phyloP scores from a whole-genome alignment of 1,140 invertebrate genomes.

The Hermatobates lingyangjiaoensis region DNA sequence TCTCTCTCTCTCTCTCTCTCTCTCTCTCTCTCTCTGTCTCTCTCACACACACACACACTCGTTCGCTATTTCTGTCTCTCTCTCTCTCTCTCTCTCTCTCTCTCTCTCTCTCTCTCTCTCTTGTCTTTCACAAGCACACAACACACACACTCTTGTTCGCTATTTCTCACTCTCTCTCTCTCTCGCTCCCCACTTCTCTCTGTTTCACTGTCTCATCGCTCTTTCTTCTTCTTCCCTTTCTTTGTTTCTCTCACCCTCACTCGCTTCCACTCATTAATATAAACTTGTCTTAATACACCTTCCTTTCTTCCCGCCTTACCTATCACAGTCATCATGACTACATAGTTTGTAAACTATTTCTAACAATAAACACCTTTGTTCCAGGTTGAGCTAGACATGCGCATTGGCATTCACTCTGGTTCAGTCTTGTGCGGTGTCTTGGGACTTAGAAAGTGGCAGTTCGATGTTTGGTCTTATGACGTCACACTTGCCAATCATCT shows the following conservation, averaged over 20 bases:
- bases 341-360: no score
- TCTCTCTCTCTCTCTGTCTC: background rate
- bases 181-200: background rate
- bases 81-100: no score
- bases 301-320: background rate
- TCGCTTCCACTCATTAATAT: no score
- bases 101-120: background rate
- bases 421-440: constrained; percentile 85
- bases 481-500: constrained; percentile 95
- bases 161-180: background rate
- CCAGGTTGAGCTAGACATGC: constrained; percentile 82
- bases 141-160: background rate
- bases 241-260: no score
- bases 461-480: constrained; percentile 96
- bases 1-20: background rate
- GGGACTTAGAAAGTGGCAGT: constrained; percentile 88
- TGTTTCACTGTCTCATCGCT: no score
- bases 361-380: constrained; percentile 18
- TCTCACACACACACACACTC: no score
- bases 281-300: background rate
- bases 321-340: no score
- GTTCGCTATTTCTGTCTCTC: no score
- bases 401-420: constrained; percentile 88
- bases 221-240: no score
- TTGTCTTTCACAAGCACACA: no score